Conservation (phyloP, 1,140 invertebrate species). For the Pristionchus pacificus region DNA sequence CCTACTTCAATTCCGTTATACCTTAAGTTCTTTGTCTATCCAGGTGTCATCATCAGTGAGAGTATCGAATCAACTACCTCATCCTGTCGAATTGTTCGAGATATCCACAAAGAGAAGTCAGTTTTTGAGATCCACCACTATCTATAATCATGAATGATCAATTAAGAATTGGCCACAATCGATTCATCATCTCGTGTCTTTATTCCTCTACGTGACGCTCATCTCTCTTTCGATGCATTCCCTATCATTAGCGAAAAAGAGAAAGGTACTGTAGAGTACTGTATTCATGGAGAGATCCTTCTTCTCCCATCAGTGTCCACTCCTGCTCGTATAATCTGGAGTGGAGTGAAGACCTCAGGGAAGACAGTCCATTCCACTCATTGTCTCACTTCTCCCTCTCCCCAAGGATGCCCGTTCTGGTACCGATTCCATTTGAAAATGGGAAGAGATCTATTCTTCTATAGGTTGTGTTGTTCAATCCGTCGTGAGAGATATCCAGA, state of each 20-base stretch:
- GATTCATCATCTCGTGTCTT: neutral
- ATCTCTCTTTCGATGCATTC: neutral
- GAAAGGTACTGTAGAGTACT: too few relatives aligned
- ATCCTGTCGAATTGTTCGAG: conserved; percentile 26
- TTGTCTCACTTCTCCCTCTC: too few relatives aligned
- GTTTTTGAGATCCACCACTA: neutral
- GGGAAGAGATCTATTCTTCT: too few relatives aligned
- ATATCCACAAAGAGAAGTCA: neutral
- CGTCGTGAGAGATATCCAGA: conserved; percentile 74
- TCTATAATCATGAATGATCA: neutral
- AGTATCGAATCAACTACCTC: conserved; percentile 68
- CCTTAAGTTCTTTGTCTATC: conserved; percentile 65
- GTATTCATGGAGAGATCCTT: too few relatives aligned
- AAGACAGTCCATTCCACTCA: too few relatives aligned
- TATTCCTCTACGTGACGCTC: neutral
- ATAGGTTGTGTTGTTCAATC: conserved; percentile 75
- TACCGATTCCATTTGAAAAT: too few relatives aligned
- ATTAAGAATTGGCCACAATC: neutral
- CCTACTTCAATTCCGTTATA: neutral
- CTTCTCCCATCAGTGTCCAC: too few relatives aligned
- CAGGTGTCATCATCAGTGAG: conserved; percentile 84
- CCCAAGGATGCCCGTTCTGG: too few relatives aligned
- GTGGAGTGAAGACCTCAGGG: too few relatives aligned
- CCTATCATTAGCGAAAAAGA: neutral
- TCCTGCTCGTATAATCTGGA: too few relatives aligned